A percentile compares a stretch with the other conserved stretches of the same genome.
Conservation (phyloP, 2,113 vertebrate species). For the Anguilla japonica region DNA sequence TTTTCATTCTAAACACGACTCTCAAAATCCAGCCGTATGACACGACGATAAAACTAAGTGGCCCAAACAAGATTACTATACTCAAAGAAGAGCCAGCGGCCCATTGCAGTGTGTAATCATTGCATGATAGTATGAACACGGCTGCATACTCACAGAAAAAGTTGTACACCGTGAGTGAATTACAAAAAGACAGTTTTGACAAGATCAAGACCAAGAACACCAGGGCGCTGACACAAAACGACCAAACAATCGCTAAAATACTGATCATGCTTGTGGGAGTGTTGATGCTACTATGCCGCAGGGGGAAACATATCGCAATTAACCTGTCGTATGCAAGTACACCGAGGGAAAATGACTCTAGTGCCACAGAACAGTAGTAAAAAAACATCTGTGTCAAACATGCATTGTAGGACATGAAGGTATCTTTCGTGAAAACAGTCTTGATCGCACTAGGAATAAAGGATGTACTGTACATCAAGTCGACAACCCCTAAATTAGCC, state of each 20-base stretch:
- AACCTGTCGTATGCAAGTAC: conserved; percentile 65
- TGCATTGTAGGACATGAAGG: conserved; percentile 44
- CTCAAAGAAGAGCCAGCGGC: not conserved
- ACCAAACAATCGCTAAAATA: conserved; percentile 50
- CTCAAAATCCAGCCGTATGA: conserved; percentile 41
- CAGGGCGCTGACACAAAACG: rapidly evolving
- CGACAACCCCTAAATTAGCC: no score
- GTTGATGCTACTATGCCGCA: conserved; percentile 35
- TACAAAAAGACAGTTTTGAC: conserved; percentile 38
- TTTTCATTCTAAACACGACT: no score
- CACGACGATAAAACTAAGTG: conserved; percentile 50
- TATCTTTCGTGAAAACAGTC: conserved; percentile 50
- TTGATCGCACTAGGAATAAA: conserved; percentile 63
- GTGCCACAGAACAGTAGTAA: conserved; percentile 36
- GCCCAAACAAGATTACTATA: not conserved
- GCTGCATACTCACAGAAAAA: conserved; percentile 69
- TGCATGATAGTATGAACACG: conserved; percentile 62
- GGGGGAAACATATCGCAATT: conserved; percentile 25
- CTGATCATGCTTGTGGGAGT: conserved; percentile 50
- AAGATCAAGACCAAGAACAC: conserved; percentile 28
- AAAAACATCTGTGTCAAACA: conserved; percentile 55
- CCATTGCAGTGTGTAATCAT: conserved; percentile 56
- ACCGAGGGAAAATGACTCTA: conserved; percentile 58
- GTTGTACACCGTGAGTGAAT: conserved; percentile 56
- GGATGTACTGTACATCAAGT: conserved; percentile 46